Conservation (phyloP, 2,113 vertebrate species). For the Anguilla rostrata region DNA sequence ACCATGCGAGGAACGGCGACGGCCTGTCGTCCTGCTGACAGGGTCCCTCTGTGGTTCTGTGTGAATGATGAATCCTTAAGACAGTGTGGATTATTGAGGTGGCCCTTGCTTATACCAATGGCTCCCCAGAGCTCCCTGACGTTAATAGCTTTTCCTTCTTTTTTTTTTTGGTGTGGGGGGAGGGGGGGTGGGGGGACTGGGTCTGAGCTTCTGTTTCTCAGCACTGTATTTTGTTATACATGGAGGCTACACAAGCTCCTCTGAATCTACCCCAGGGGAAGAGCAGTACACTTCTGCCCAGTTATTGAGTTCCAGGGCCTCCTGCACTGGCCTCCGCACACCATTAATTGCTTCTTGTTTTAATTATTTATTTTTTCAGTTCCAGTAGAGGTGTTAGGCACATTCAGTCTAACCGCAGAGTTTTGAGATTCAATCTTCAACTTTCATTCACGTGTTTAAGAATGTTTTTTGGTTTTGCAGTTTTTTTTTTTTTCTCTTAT, state of each 20-base stretch:
- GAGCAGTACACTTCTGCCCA: no score
- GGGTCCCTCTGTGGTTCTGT: not conserved
- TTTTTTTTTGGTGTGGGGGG: not conserved
- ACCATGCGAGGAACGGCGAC: not conserved
- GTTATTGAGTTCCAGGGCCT: no score
- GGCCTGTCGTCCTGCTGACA: not conserved
- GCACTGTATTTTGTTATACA: constrained; percentile 1
- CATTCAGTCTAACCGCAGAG: no score
- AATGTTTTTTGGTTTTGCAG: no score
- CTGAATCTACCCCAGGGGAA: not conserved
- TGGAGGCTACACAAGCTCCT: not conserved
- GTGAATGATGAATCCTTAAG: not conserved
- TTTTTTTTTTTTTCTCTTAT: no score
- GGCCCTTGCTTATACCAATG: not conserved
- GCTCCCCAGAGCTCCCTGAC: not conserved
- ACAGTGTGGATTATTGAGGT: constrained; percentile 3
- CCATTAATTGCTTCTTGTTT: no score
- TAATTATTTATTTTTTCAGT: no score
- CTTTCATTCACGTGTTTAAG: no score
- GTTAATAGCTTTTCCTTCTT: not conserved
- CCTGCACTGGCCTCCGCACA: no score
- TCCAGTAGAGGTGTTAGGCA: no score
- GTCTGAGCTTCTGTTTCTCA: not conserved
- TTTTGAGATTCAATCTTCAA: no score
- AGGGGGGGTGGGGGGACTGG: not conserved